Evolutionary conservation across 2,113 vertebrate genomes (phyloP).

Genomic region (Okapia johnstoni): DNA sequence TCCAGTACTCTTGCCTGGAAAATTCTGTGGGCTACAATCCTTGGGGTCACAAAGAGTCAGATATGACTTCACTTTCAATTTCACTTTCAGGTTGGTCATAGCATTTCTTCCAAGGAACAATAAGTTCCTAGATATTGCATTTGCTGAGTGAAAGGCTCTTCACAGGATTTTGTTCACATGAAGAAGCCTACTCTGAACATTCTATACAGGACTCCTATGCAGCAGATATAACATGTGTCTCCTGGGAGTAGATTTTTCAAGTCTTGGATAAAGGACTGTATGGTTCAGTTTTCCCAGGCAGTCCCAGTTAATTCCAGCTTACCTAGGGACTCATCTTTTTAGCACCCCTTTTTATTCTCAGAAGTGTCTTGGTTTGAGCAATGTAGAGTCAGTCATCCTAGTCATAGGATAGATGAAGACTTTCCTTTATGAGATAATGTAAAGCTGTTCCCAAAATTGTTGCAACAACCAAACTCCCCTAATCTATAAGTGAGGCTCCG

Average conservation of each 20-base stretch:
- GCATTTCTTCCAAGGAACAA: background rate
- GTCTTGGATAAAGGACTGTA: background rate
- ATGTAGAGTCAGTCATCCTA: background rate
- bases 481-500: background rate
- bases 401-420: background rate
- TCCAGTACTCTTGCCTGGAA: background rate
- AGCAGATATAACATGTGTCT: background rate
- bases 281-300: background rate
- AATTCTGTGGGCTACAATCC: background rate
- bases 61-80: background rate
- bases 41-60: background rate
- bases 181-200: background rate
- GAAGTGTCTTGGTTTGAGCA: background rate
- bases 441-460: background rate
- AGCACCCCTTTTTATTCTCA: background rate
- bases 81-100: background rate
- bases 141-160: background rate
- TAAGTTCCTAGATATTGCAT: background rate
- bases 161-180: background rate
- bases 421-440: background rate
- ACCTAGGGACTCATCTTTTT: background rate
- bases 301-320: background rate
- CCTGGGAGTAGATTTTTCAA: background rate
- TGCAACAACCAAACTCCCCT: background rate
- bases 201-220: background rate